phyloP scores from a whole-genome alignment of 2,888 invertebrate genomes.

The Podotricha telesiphe region DNA sequence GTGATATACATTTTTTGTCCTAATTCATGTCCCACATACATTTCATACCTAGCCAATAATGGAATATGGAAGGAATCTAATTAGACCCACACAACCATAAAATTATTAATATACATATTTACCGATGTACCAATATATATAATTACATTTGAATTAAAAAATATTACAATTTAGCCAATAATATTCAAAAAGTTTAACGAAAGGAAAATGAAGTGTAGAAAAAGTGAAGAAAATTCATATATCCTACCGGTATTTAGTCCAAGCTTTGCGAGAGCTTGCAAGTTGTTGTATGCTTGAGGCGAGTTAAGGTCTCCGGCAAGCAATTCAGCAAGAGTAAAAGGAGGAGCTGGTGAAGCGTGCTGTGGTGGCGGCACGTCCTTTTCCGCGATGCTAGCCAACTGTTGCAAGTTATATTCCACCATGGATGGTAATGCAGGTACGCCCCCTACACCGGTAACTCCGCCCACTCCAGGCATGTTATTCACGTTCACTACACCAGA shows the following conservation, averaged over 20 bases:
- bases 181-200: too few species aligned
- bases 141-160: too few species aligned
- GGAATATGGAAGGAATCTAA: too few species aligned
- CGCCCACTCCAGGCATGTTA: constrained; percentile 61
- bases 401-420: constrained; percentile 93
- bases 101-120: too few species aligned
- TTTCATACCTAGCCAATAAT: too few species aligned
- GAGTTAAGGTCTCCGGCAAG: constrained; percentile 88
- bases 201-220: too few species aligned
- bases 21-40: too few species aligned
- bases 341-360: constrained; percentile 84
- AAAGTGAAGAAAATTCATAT: background rate
- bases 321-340: constrained; percentile 90
- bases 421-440: constrained; percentile 85
- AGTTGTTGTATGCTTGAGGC: constrained; percentile 92
- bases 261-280: constrained; percentile 94
- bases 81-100: too few species aligned
- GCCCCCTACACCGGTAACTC: constrained; percentile 58
- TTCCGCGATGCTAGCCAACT: constrained; percentile 91
- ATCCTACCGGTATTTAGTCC: constrained; percentile 69
- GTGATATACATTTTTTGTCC: too few species aligned
- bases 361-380: constrained; percentile 83
- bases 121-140: too few species aligned
- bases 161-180: too few species aligned
- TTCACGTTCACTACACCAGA: constrained; percentile 67